A percentile compares a stretch with the other conserved stretches of the same genome.
phyloP scores from a whole-genome alignment of 2,797 vertebrate genomes.

The Columba guinea region DNA sequence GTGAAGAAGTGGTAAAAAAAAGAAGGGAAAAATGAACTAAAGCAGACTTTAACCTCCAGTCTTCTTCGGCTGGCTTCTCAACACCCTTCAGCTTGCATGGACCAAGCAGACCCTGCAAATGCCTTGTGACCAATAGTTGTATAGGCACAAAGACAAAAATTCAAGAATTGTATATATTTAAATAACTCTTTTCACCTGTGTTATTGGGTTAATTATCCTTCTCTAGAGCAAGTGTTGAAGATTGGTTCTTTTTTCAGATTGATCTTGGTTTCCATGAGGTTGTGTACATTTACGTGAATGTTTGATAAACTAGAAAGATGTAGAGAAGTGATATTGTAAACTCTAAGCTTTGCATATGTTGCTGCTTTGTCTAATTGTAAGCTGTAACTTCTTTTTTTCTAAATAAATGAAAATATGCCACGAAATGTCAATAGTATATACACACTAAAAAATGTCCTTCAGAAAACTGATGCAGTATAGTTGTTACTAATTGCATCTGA shows the following conservation, averaged over 20 bases:
- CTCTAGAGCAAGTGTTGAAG: neutral
- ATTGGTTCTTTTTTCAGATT: neutral
- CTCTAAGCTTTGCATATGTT: fast-evolving
- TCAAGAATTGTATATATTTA: neutral
- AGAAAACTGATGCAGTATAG: neutral
- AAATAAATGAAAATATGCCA: neutral
- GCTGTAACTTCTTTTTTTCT: neutral
- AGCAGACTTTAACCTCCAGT: neutral
- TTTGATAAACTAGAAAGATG: neutral
- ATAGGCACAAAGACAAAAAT: neutral
- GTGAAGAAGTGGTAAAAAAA: neutral
- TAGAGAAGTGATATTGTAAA: neutral
- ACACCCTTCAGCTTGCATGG: neutral
- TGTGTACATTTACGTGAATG: fast-evolving
- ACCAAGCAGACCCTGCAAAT: neutral
- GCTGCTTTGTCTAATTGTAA: neutral
- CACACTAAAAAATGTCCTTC: neutral
- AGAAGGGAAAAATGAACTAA: neutral
- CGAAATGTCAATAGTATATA: neutral
- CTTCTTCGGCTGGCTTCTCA: neutral
- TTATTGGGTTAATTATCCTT: neutral
- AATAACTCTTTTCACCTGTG: neutral
- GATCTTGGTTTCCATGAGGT: neutral
- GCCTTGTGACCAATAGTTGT: neutral
- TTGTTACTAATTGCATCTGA: neutral